These are phyloP conservation scores for Epicampocera succincta DNA, from an alignment of 2,888 invertebrate species.

Conservation along the genomic window DNA sequence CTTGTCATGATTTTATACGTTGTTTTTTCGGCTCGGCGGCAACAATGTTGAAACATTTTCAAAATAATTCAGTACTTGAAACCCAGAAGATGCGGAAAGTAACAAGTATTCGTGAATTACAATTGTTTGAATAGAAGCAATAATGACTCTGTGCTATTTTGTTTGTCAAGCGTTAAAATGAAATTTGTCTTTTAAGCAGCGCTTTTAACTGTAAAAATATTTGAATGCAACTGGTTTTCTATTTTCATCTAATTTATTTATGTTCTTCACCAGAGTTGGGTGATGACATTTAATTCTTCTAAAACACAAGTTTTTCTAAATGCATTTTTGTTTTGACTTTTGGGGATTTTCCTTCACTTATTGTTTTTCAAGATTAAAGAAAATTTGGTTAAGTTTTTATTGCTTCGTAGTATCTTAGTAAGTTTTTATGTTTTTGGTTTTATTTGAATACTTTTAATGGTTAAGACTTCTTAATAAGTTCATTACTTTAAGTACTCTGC, in stretches of 20 bases:
- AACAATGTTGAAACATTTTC: conserved; percentile 73
- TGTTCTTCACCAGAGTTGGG: conserved; percentile 1
- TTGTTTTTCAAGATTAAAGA: conserved; percentile 44
- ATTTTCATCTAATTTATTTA: conserved; percentile 15
- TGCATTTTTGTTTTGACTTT: conserved; percentile 56
- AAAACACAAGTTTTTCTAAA: conserved; percentile 59
- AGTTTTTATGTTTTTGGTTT: conserved; percentile 37
- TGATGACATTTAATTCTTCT: conserved; percentile 5
- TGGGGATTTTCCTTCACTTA: conserved; percentile 19
- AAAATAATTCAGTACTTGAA: not conserved
- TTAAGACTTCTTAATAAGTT: conserved; percentile 42
- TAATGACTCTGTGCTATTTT: conserved; percentile 39
- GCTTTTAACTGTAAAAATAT: conserved; percentile 60
- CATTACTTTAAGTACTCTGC: conserved; percentile 39
- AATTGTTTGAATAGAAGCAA: conserved; percentile 45
- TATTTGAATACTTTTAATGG: conserved; percentile 56
- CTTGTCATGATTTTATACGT: conserved; percentile 44
- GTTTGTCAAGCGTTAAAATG: conserved; percentile 44
- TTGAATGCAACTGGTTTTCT: conserved; percentile 30
- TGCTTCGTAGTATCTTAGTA: conserved; percentile 57
- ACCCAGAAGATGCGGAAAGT: not conserved
- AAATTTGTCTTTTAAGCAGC: conserved; percentile 20
- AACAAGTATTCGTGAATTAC: not conserved
- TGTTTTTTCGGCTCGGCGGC: conserved; percentile 78
- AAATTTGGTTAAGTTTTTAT: conserved; percentile 55